Evolutionary conservation across 2,797 vertebrate species (phyloP), one percentile per base, ranked within the genome.

Genomic region (Glyptemys insculpta): DNA sequence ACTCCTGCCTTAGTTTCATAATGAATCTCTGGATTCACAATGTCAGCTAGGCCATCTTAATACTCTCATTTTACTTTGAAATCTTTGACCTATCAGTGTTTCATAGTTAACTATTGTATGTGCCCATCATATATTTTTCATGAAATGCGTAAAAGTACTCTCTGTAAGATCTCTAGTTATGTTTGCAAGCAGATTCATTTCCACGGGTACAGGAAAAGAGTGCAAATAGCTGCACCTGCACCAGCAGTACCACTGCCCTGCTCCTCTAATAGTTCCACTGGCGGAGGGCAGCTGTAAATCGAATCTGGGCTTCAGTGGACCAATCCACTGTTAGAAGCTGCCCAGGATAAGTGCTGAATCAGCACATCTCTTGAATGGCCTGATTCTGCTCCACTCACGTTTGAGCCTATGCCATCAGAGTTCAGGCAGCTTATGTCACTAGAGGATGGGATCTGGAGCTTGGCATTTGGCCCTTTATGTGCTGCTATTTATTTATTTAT

Each of bases 21-120:
- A 86, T 41, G 50, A 18, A 57, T 15, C 3, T 86, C 81, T 85
- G 41, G 57, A 65, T 95, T 96, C 85, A 52, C 87, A 79, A 78
- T n/a, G 29, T 88, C 90, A 88, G 65, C 12, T 90, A 79, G 88
- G 72, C 34, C 23, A 2, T 72, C 85, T 62, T 44, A 50, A 47
- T 49, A n/a, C 76, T 86, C 31, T 50, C 80, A 11, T 85, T 93
- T 54, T 81, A 7, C 65, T 54, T 84, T 85, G 47, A 81, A 88
- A 79, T 80, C 21, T 50, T 53, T 57, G 86, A 57, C 79, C 83
- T 91, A 47, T 3, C 16, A 34, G 31, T 16, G 3, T 87, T 95
- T 78, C 50, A 31, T 25, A 34, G 83, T 31, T 3, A 19, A 3
- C 9, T 90, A 16, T 82, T 87, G 18, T 85, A 8, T 37, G 23